These are phyloP conservation scores for Gadopsis bispinosus DNA, from an alignment of 2,797 vertebrate genomes.

Conservation along the genomic window DNA sequence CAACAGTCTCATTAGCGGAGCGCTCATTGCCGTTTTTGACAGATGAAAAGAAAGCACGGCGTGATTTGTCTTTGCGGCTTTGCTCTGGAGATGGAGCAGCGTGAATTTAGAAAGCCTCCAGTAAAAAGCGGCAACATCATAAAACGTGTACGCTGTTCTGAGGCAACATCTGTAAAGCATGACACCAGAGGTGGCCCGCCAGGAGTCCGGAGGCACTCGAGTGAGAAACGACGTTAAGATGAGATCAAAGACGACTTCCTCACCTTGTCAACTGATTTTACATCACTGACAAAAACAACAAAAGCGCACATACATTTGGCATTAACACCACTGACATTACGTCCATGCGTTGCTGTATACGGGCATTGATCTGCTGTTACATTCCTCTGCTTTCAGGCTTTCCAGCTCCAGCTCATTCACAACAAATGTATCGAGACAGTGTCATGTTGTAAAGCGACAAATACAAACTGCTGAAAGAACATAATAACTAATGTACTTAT, in stretches of 20 bases:
- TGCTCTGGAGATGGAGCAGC: neutral
- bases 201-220: constrained; percentile 17
- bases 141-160: constrained; percentile 13
- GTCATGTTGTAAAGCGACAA: neutral
- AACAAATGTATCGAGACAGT: neutral
- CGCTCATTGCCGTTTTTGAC: constrained; percentile 5
- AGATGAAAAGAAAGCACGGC: constrained; percentile 33
- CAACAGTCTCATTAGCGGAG: constrained; percentile 26
- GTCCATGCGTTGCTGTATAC: neutral
- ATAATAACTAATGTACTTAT: neutral
- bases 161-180: constrained; percentile 29
- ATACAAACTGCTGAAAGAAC: neutral
- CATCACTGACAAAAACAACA: neutral
- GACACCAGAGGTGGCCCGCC: constrained; percentile 17
- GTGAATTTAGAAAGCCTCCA: constrained; percentile 1
- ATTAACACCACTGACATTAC: neutral
- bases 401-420: no score
- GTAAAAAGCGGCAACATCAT: neutral
- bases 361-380: neutral
- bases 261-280: constrained; percentile 2
- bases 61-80: constrained; percentile 15
- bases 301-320: neutral
- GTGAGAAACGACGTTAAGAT: neutral
- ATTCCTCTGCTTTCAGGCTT: neutral
- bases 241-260: constrained; percentile 13